phyloP scores from a whole-genome alignment of 2,797 vertebrate genomes.

The Chelmon rostratus region DNA sequence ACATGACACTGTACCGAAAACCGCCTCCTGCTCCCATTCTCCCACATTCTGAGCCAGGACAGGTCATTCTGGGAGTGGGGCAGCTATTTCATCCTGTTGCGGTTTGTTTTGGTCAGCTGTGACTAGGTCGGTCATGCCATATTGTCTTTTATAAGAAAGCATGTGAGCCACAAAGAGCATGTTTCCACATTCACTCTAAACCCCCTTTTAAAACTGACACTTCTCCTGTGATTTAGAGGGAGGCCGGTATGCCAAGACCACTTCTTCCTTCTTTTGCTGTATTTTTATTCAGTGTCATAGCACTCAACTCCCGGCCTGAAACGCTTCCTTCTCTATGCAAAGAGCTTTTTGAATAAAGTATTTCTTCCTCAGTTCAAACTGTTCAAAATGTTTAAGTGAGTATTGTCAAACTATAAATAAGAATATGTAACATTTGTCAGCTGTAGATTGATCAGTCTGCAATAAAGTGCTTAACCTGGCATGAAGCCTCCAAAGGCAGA shows the following conservation, averaged over 20 bases:
- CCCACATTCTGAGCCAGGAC: not conserved
- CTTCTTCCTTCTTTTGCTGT: too few relatives aligned
- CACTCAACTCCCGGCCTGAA: not conserved
- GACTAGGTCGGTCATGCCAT: not conserved
- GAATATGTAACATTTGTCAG: too few relatives aligned
- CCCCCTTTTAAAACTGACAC: too few relatives aligned
- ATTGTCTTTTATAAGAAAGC: not conserved
- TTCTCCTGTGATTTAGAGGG: too few relatives aligned
- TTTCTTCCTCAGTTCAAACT: not conserved
- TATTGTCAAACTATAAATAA: too few relatives aligned
- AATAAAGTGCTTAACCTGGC: too few relatives aligned
- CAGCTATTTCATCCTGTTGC: not conserved
- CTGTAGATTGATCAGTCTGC: too few relatives aligned
- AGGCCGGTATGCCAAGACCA: not conserved
- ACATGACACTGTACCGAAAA: slow-evolving; percentile 35
- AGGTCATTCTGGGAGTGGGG: not conserved
- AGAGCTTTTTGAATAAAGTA: not conserved
- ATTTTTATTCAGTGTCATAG: not conserved
- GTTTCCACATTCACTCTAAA: too few relatives aligned
- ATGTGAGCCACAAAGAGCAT: not conserved
- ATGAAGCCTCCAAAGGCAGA: too few relatives aligned
- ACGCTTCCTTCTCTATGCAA: not conserved
- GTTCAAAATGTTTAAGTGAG: too few relatives aligned
- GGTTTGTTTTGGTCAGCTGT: not conserved
- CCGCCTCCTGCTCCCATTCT: slow-evolving; percentile 2